Evolutionary conservation across 2,888 invertebrate species (phyloP).

Genomic region (Cephus pygmeus): DNA sequence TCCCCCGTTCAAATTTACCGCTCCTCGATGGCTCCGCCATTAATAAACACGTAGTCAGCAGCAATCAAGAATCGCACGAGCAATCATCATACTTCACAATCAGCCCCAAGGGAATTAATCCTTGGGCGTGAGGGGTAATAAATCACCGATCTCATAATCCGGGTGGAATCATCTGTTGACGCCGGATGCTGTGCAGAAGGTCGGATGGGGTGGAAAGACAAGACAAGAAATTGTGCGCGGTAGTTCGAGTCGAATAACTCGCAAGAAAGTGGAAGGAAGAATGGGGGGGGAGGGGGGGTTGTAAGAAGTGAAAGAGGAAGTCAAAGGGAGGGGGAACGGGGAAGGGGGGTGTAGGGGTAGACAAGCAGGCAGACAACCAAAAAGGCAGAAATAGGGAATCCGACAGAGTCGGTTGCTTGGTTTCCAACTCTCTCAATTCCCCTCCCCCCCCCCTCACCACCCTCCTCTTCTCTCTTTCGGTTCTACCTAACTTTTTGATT

Average conservation of each 20-base stretch:
- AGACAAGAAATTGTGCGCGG: slow-evolving; percentile 5
- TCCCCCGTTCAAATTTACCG: no score
- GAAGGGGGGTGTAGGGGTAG: background rate
- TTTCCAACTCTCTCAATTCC: background rate
- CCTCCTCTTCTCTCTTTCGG: background rate
- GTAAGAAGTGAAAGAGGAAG: slow-evolving; percentile 7
- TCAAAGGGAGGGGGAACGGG: background rate
- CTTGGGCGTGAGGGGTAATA: slow-evolving; percentile 16
- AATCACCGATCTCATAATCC: slow-evolving; percentile 22
- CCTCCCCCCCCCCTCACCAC: rapidly evolving
- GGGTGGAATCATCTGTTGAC: slow-evolving; percentile 21
- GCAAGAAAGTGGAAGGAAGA: slow-evolving; percentile 18
- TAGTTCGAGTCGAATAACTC: slow-evolving; percentile 24
- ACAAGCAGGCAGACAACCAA: no score
- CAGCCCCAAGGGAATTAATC: slow-evolving; percentile 12
- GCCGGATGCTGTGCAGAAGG: slow-evolving; percentile 4
- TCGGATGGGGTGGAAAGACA: slow-evolving; percentile 1
- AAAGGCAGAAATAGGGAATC: no score
- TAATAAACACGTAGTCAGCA: no score
- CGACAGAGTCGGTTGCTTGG: no score
- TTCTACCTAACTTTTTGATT: slow-evolving; percentile 39
- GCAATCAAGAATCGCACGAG: no score
- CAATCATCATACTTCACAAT: slow-evolving; percentile 23
- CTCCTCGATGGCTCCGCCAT: no score
- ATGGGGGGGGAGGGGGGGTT: background rate